These are phyloP conservation scores for Pteruthius melanotis DNA, from an alignment of 2,113 vertebrate genomes.

Conservation along the genomic window DNA sequence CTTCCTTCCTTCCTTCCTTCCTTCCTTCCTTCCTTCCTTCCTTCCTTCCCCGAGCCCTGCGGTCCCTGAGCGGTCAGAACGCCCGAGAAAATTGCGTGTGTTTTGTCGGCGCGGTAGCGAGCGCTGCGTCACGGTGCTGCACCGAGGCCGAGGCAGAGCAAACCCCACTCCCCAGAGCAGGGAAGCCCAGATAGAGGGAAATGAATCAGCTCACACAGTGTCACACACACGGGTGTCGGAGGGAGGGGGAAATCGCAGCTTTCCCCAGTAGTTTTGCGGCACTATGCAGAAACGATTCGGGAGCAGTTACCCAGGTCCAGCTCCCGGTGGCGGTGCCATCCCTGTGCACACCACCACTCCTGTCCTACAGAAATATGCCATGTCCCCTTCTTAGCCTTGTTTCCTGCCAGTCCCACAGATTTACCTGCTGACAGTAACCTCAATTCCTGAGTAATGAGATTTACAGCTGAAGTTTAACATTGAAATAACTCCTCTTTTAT, in stretches of 20 bases:
- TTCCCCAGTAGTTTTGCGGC: not conserved
- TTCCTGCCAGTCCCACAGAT: conserved; percentile 21
- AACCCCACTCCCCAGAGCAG: not conserved
- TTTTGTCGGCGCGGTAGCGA: not conserved
- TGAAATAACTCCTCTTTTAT: conserved; percentile 18
- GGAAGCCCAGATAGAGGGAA: not conserved
- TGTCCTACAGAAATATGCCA: not conserved
- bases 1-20: no score
- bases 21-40: no score
- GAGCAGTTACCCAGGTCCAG: not conserved
- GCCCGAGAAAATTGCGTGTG: not conserved
- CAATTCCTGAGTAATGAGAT: conserved; percentile 45
- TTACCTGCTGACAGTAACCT: conserved; percentile 40
- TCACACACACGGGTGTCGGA: not conserved
- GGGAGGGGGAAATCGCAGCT: not conserved
- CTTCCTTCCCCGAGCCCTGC: not conserved
- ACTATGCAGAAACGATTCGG: not conserved
- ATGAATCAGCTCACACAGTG: not conserved
- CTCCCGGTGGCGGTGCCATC: not conserved
- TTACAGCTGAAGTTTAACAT: conserved; percentile 45
- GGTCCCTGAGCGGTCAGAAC: not conserved
- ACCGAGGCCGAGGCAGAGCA: not conserved
- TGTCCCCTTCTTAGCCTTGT: conserved; percentile 20
- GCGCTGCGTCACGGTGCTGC: conserved; percentile 27
- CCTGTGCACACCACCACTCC: not conserved